Conservation (phyloP, 2,113 vertebrate species). For the Petrocephalus zakoni region DNA sequence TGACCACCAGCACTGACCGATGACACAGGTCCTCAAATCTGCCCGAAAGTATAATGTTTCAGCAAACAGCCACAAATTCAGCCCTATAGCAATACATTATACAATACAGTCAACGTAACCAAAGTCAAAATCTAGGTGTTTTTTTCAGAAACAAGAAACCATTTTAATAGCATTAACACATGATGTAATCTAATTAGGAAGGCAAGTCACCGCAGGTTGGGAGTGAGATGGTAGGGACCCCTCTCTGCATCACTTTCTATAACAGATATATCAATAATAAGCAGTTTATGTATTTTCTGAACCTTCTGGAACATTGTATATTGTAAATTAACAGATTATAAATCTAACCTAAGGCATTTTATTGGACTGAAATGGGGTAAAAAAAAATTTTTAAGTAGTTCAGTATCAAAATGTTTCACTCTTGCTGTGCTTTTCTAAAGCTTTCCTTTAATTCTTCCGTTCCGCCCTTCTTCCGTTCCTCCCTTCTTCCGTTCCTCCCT, state of each 20-base stretch:
- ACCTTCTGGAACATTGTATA: constrained; percentile 79
- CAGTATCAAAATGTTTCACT: constrained; percentile 80
- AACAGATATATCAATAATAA: constrained; percentile 85
- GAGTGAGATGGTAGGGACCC: constrained; percentile 72
- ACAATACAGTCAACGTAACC: constrained; percentile 54
- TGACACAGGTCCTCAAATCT: not conserved
- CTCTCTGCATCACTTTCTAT: constrained; percentile 79
- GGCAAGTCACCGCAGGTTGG: constrained; percentile 73
- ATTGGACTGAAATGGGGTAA: constrained; percentile 34
- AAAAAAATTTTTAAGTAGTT: constrained; percentile 75
- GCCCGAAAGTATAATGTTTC: not conserved
- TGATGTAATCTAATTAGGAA: constrained; percentile 81
- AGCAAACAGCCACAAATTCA: not conserved
- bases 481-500: not conserved
- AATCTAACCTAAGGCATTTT: constrained; percentile 61
- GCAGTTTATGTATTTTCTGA: constrained; percentile 89
- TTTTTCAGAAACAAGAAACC: constrained; percentile 62
- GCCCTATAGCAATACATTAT: constrained; percentile 57
- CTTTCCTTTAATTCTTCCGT: not conserved
- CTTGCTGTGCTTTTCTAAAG: constrained; percentile 75
- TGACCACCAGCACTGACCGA: constrained; percentile 23
- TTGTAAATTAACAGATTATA: constrained; percentile 79
- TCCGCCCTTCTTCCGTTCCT: constrained; percentile 47
- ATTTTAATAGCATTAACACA: constrained; percentile 72
- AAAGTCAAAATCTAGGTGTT: constrained; percentile 54